Evolutionary conservation across 2,113 vertebrate genomes (phyloP).

Genomic region (Phasianus colchicus): DNA sequence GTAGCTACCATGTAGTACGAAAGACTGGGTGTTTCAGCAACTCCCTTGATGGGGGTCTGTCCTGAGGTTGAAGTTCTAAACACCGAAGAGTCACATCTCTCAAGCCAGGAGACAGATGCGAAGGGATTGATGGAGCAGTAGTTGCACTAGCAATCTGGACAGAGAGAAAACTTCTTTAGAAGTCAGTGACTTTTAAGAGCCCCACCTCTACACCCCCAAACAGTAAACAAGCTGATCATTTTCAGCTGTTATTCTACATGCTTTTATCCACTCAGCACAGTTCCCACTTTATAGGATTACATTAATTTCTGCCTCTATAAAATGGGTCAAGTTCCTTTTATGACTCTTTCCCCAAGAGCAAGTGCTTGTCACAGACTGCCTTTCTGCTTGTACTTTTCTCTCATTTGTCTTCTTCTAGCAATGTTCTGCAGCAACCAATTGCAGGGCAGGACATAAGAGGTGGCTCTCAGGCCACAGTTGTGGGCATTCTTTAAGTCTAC

Average conservation of each 20-base stretch:
- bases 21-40: conserved; percentile 92
- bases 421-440: neutral
- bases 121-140: conserved; percentile 87
- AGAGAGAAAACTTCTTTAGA: neutral
- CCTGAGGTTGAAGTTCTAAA: conserved; percentile 90
- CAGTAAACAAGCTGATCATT: neutral
- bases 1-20: conserved; percentile 85
- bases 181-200: neutral
- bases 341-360: neutral
- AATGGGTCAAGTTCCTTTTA: neutral
- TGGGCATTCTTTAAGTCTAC: neutral
- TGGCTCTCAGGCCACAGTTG: neutral
- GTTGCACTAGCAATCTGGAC: conserved; percentile 90
- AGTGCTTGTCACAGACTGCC: neutral
- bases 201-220: neutral
- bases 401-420: neutral
- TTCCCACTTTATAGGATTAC: neutral
- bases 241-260: neutral
- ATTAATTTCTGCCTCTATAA: neutral
- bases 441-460: neutral
- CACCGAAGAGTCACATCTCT: conserved; percentile 90
- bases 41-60: conserved; percentile 87
- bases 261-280: neutral
- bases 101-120: conserved; percentile 87
- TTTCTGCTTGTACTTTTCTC: neutral